Conservation (phyloP, 2,888 invertebrate species). For the Punctoribates punctum region DNA sequence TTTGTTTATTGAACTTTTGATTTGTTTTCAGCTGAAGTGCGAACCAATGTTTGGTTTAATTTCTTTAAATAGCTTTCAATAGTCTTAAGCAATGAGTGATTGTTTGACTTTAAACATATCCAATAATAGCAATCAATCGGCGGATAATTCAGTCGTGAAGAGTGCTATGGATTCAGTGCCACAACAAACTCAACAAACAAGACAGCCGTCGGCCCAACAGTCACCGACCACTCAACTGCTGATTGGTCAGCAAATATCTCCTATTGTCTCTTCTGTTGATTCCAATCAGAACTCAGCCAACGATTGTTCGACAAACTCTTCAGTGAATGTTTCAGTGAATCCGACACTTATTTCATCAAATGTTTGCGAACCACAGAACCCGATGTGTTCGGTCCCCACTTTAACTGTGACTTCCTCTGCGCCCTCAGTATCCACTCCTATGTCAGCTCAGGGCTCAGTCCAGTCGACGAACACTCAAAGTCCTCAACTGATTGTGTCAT, state of each 20-base stretch:
- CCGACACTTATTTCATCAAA: neutral
- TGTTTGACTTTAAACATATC: neutral
- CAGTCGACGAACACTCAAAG: conserved; percentile 6
- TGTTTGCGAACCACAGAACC: neutral
- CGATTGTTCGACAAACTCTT: neutral
- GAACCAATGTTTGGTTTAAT: neutral
- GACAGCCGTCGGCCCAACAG: conserved; percentile 14
- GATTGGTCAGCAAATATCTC: neutral
- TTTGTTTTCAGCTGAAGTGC: neutral
- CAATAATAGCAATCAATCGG: conserved; percentile 1
- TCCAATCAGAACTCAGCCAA: neutral
- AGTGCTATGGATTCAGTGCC: conserved; percentile 2
- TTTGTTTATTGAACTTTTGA: neutral
- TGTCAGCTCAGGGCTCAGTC: neutral
- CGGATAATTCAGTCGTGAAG: neutral
- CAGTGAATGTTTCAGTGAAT: conserved; percentile 6
- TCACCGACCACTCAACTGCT: neutral
- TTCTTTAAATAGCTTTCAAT: neutral
- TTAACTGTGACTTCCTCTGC: neutral
- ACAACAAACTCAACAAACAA: neutral
- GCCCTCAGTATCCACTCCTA: neutral
- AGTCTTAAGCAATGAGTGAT: conserved; percentile 11
- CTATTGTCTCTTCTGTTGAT: neutral
- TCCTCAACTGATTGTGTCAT: conserved; percentile 18
- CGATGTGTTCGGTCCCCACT: neutral